Evolutionary conservation across 1,140 invertebrate species (phyloP), one percentile per base, ranked within the genome.

Genomic region (Zaprionus lachaisei): DNA sequence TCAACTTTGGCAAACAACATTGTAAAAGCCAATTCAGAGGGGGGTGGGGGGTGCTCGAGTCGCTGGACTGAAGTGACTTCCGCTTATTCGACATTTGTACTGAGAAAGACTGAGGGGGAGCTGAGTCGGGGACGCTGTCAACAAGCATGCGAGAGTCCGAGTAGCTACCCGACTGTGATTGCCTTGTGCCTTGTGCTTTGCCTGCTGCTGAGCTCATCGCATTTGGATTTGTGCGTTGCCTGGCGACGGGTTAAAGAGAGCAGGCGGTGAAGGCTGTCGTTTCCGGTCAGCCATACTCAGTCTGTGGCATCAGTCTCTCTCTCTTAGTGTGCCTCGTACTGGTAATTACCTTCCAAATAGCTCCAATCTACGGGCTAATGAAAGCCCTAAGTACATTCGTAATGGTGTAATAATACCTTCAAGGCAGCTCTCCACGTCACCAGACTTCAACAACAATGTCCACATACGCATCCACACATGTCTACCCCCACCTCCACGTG

Each of bases 371-470:
- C 61, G 65, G 68, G 79, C 85, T 90, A 90, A 90, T 90, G 81
- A 90, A 90, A 75, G 86, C 81, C 81, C 79, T 91, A 78, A 90
- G 85, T 90, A 80, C 79, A 90, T 85, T 82, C 68, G 85, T 90
- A 90, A 90, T 90, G 86, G 85, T 85, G 85, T 90, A 90, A 90
- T 90, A 90, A 90, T 90, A 90, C 85, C 85, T 85, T 31, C 67
- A 78, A 78, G 81, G 67, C 69, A 79, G 72, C 61, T 81, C 70
- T 68, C 69, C 56, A 55, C 68, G 44, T 66, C 62, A 67, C 44
- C 55, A 61, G 61, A 24, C 60, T 57, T 75, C 72, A 72, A 60
- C 41, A 41, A 63, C 64, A 76, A 62, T 77, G 63, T 68, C 65
- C 72, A 70, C 67, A 51, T 24, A 24, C 47, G 47, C 47, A 47